phyloP scores from a whole-genome alignment of 2,797 vertebrate genomes.

The Esox lucius region DNA sequence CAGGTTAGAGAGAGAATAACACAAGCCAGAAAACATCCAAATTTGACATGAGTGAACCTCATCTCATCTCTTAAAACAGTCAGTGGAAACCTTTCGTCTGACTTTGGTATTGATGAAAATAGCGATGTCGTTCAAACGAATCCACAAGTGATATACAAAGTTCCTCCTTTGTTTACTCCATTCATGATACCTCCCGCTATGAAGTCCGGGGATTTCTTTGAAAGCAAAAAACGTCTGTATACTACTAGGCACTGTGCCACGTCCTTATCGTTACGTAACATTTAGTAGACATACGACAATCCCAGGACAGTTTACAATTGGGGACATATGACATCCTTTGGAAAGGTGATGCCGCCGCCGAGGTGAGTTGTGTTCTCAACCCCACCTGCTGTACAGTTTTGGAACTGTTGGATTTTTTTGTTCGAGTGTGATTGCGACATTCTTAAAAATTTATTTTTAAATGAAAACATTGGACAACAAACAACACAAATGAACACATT shows the following conservation, averaged over 20 bases:
- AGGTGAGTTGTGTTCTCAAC: neutral
- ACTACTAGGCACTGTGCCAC: neutral
- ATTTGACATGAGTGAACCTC: conserved; percentile 46
- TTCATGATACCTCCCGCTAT: neutral
- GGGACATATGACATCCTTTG: neutral
- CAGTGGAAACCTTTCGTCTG: neutral
- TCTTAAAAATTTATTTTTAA: no score
- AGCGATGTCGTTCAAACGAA: neutral
- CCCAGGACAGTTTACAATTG: neutral
- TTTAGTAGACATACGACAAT: neutral
- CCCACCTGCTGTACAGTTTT: neutral
- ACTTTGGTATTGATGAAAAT: neutral
- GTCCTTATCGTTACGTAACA: neutral
- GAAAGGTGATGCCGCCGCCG: neutral
- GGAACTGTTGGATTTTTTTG: neutral
- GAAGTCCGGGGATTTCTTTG: neutral
- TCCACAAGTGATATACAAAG: neutral
- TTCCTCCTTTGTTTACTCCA: neutral
- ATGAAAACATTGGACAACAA: no score
- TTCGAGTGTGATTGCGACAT: neutral
- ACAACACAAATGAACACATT: no score
- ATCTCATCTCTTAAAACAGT: conserved; percentile 48
- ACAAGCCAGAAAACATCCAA: conserved; percentile 37
- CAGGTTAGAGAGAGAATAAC: conserved; percentile 44
- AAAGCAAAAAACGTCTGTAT: no score